A percentile compares a stretch with the other conserved stretches of the same genome.
These are phyloP conservation scores for Bolborhynchus lineola DNA, from an alignment of 2,113 vertebrate species.

Conservation along the genomic window DNA sequence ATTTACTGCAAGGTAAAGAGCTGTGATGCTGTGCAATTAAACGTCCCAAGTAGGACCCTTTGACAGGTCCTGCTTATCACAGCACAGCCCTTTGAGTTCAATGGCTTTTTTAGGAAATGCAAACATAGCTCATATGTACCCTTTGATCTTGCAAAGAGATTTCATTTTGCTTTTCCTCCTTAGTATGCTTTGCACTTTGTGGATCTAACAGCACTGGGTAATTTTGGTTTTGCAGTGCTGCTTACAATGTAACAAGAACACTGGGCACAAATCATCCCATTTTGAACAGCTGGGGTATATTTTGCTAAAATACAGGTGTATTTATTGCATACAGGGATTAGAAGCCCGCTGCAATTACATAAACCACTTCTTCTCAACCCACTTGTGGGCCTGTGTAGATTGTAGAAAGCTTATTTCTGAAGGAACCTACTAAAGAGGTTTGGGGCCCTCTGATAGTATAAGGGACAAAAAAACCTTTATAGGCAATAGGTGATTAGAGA, in stretches of 20 bases:
- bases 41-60: neutral
- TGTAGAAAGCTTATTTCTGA: neutral
- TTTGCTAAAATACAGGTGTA: neutral
- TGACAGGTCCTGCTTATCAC: neutral
- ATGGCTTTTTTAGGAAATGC: neutral
- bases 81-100: neutral
- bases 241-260: neutral
- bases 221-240: neutral
- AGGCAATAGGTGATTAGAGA: neutral
- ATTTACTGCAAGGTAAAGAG: neutral
- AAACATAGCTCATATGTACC: neutral
- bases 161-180: neutral
- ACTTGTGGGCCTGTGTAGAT: neutral
- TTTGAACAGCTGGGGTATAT: neutral
- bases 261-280: neutral
- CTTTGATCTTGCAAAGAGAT: neutral
- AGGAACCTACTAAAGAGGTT: neutral
- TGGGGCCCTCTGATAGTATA: neutral
- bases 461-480: neutral
- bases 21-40: neutral
- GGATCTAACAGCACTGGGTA: neutral
- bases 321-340: neutral
- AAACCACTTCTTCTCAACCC: neutral
- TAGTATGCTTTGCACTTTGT: neutral
- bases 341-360: neutral